Evolutionary conservation across 2,888 invertebrate genomes (phyloP).

Genomic region (Petrolisthes manimaculis): DNA sequence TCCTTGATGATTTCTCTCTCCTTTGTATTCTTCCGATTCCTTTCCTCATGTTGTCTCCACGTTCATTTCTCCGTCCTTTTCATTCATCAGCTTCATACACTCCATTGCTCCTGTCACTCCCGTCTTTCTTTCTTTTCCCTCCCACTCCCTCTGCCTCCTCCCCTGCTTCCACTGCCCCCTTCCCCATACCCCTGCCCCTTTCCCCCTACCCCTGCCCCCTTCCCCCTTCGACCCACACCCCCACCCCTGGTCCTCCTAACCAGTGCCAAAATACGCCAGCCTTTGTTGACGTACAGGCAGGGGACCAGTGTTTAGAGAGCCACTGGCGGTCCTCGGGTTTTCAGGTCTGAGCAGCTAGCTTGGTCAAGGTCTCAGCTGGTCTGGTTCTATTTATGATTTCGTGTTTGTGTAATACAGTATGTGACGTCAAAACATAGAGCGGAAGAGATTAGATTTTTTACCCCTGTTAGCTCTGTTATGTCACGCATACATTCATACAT

Average conservation of each 20-base stretch:
- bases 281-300: slow-evolving; percentile 10
- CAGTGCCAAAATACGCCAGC: slow-evolving; percentile 7
- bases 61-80: not conserved
- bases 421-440: too few relatives aligned
- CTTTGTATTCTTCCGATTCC: not conserved
- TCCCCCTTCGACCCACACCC: not conserved
- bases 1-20: not conserved
- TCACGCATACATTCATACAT: too few relatives aligned
- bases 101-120: not conserved
- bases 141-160: too few relatives aligned
- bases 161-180: not conserved
- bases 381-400: too few relatives aligned
- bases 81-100: not conserved
- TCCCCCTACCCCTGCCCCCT: not conserved
- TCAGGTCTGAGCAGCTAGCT: not conserved
- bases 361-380: slow-evolving; percentile 1
- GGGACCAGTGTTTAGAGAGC: not conserved
- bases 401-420: too few relatives aligned
- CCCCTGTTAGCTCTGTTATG: too few relatives aligned
- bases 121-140: not conserved
- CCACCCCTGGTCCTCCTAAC: not conserved
- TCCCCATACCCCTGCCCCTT: too few relatives aligned
- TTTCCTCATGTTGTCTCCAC: not conserved
- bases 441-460: too few relatives aligned
- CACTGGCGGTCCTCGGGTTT: not conserved